Evolutionary conservation across 2,888 invertebrate genomes (phyloP), one percentile per base, ranked within the genome.

Genomic region (Drosophila stalkeri): DNA sequence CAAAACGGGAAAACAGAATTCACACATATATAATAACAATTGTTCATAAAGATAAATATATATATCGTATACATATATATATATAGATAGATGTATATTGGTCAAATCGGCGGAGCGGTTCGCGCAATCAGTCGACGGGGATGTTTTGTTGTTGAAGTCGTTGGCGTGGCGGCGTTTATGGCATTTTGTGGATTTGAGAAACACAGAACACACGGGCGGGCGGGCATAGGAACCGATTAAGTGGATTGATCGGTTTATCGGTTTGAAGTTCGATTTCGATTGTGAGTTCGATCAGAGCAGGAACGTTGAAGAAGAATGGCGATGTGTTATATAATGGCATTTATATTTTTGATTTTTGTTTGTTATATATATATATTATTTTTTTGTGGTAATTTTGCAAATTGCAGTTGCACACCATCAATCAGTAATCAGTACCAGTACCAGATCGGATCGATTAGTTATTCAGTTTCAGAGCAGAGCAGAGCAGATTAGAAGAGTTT

Each of bases 381-480:
- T 27, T 44, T 27, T 44, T 35, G 33, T 71, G 55, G 54, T 62
- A 64, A 62, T 72, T 20, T 54, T 81, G 72, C 75, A 70, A 75
- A 67, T 80, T 77, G 72, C 78, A 79, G 85, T 87, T 85, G 88
- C 81, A 85, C 85, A 85, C 85, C 85, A 85, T 88, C 85, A 86
- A 88, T 80, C 88, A 85, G 85, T 85, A 86, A 88, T 80, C 88
- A 85, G 85, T 85, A 85, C 86, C 85, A 85, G 73, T 88, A 86
- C 85, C 85, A 85, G 85, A 85, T 88, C 88, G 85, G 88, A 86
- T 88, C 85, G 77, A 51, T 51, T 51, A 51, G 75, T 73, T 65
- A 33, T 73, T 82, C 80, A 81, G 86, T 81, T 85, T 88, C 86
- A 85, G 85, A 85, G 88, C 85, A 85, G 85, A 85, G 85, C 85